These are phyloP conservation scores for Sorex fumeus DNA, from an alignment of 2,113 vertebrate genomes.

Conservation along the genomic window DNA sequence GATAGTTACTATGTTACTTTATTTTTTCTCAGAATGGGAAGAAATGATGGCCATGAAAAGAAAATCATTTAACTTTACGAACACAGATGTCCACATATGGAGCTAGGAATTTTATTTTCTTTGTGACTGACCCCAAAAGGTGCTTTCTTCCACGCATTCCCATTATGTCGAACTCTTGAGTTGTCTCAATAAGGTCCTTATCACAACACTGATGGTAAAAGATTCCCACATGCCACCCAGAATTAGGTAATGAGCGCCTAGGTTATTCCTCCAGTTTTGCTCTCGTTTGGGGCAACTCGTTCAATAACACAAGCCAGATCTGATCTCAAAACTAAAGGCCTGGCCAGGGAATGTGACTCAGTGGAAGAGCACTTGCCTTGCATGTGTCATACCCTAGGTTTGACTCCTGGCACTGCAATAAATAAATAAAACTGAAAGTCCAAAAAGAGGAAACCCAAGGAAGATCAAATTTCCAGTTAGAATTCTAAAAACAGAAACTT, in stretches of 20 bases:
- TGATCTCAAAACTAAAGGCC: background rate
- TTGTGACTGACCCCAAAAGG: constrained; percentile 1
- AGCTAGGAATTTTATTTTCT: constrained; percentile 46
- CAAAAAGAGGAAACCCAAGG: constrained; percentile 7
- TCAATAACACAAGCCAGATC: constrained; percentile 33
- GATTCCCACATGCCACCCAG: constrained; percentile 16
- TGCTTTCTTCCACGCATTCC: constrained; percentile 10
- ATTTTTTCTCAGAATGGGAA: constrained; percentile 24
- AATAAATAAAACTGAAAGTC: constrained; percentile 16
- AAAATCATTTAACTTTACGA: constrained; percentile 41
- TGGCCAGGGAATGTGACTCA: too few species aligned
- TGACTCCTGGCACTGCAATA: background rate
- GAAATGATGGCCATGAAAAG: constrained; percentile 40
- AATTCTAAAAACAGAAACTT: constrained; percentile 47
- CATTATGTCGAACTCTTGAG: constrained; percentile 2
- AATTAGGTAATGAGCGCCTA: constrained; percentile 9
- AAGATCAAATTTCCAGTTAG: constrained; percentile 57
- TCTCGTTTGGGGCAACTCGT: background rate
- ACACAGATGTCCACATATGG: background rate
- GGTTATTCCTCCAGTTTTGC: constrained; percentile 5
- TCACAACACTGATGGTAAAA: constrained; percentile 19
- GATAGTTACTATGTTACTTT: background rate
- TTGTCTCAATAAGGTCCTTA: constrained; percentile 48
- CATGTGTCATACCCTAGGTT: too few species aligned
- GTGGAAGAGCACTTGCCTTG: too few species aligned